These are phyloP conservation scores for Gobio occitaniae DNA, from an alignment of 2,797 vertebrate genomes.

Conservation along the genomic window DNA sequence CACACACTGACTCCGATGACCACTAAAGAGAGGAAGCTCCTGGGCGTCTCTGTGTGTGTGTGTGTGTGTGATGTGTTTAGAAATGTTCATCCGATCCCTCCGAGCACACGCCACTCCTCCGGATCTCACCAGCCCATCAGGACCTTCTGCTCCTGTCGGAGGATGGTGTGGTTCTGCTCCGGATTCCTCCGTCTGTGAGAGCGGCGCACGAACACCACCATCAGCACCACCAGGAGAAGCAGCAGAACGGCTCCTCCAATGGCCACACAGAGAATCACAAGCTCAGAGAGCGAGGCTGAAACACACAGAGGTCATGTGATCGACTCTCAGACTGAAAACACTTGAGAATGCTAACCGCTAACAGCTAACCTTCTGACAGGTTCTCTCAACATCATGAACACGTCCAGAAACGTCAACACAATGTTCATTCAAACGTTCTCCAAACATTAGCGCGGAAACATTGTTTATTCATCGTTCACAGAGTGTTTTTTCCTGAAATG, in stretches of 20 bases:
- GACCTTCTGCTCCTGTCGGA: constrained; percentile 74
- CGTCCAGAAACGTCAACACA: too few species aligned
- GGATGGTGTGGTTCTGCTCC: constrained; percentile 55
- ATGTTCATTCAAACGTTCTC: too few species aligned
- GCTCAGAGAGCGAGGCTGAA: constrained; percentile 84
- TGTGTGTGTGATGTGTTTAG: constrained; percentile 11
- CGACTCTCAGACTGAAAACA: too few species aligned
- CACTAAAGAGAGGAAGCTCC: too few species aligned
- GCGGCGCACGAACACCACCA: constrained; percentile 76
- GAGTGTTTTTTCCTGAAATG: too few species aligned
- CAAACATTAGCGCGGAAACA: too few species aligned
- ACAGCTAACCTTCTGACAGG: too few species aligned
- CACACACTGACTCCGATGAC: too few species aligned
- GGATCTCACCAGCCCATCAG: constrained; percentile 65
- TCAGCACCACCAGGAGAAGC: constrained; percentile 81
- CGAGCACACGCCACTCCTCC: background rate
- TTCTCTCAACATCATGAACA: too few species aligned
- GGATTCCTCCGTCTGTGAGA: constrained; percentile 71
- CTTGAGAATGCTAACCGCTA: too few species aligned
- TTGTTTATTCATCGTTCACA: too few species aligned
- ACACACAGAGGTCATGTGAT: constrained; percentile 28
- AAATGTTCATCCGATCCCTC: background rate
- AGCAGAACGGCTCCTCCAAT: constrained; percentile 81
- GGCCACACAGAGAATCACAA: constrained; percentile 82
- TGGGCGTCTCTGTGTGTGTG: too few species aligned